Evolutionary conservation across 2,888 invertebrate genomes (phyloP).

Genomic region (Tribolium freemani): DNA sequence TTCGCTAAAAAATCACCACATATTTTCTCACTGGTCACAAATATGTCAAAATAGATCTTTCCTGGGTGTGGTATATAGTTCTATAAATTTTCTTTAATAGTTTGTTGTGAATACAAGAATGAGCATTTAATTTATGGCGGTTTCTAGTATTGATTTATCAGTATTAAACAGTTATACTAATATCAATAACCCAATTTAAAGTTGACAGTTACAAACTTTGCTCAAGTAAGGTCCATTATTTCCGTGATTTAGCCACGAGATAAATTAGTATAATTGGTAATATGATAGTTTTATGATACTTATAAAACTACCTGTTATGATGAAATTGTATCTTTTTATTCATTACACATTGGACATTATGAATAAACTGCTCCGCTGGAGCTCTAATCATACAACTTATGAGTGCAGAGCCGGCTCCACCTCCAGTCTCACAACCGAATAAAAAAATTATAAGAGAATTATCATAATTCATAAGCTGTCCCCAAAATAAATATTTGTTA

Average conservation of each 20-base stretch:
- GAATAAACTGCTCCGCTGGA: slow-evolving; percentile 37
- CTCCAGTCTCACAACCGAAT: no score
- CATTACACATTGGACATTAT: slow-evolving; percentile 39
- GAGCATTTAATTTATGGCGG: background rate
- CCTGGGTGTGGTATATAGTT: background rate
- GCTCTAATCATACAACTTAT: slow-evolving; percentile 36
- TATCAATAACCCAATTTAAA: slow-evolving; percentile 19
- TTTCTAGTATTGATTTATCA: background rate
- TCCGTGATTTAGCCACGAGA: slow-evolving; percentile 1
- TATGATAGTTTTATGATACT: slow-evolving; percentile 28
- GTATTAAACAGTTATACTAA: background rate
- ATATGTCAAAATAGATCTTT: background rate
- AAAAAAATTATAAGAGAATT: no score
- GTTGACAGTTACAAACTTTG: background rate
- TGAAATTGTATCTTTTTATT: slow-evolving; percentile 40
- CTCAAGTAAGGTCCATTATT: slow-evolving; percentile 2
- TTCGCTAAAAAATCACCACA: no score
- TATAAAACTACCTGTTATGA: slow-evolving; percentile 40
- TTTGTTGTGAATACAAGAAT: background rate
- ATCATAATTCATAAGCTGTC: no score
- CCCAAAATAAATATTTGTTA: no score
- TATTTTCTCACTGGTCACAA: background rate
- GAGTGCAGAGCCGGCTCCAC: background rate
- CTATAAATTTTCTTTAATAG: background rate
- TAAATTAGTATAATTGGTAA: slow-evolving; percentile 34